Evolutionary conservation across 2,888 invertebrate species (phyloP).

Genomic region (Pharmacophagus antenor): DNA sequence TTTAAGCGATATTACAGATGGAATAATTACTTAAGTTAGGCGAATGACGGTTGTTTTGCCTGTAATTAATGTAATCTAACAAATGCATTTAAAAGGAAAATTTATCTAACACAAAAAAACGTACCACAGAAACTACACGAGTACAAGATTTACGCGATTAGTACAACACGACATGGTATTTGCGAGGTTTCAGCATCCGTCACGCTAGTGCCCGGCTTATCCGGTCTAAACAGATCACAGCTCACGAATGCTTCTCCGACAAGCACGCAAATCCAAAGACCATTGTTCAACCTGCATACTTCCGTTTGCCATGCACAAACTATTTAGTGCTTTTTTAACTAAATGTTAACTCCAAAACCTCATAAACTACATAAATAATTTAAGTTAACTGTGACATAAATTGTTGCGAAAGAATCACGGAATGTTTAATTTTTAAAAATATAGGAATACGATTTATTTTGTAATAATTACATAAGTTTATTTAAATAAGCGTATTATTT

Average conservation of each 20-base stretch:
- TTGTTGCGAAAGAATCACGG: too few species aligned
- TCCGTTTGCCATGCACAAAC: neutral
- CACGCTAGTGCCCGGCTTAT: conserved; percentile 62
- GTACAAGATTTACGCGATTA: conserved; percentile 32
- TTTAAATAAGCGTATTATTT: too few species aligned
- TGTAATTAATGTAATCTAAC: neutral
- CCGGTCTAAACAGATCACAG: conserved; percentile 75
- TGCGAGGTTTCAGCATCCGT: conserved; percentile 77
- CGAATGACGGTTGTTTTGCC: neutral
- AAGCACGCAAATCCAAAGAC: conserved; percentile 67
- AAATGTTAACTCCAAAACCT: neutral
- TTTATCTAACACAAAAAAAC: conserved; percentile 4
- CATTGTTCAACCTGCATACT: conserved; percentile 29
- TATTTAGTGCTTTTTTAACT: neutral
- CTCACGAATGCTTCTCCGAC: conserved; percentile 60
- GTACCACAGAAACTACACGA: conserved; percentile 20
- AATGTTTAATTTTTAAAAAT: too few species aligned
- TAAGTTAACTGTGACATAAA: too few species aligned
- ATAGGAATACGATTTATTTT: too few species aligned
- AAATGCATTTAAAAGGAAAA: neutral
- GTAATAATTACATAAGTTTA: too few species aligned
- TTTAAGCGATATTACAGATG: neutral
- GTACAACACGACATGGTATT: conserved; percentile 49
- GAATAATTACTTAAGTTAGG: neutral
- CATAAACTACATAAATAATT: too few species aligned